Conservation (phyloP, 1,140 invertebrate genomes). For the Tachypleus tridentatus region DNA sequence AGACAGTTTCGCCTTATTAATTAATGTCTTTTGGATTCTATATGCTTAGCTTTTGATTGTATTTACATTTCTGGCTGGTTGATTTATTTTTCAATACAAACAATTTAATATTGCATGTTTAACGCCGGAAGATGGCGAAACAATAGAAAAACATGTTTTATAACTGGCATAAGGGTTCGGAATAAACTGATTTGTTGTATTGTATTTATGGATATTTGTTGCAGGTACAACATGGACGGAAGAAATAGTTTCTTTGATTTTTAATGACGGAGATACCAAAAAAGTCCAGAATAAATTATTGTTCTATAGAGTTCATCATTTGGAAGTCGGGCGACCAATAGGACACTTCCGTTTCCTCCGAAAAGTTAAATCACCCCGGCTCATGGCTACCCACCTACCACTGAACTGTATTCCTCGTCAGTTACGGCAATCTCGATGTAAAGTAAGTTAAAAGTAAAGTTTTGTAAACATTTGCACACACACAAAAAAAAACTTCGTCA, state of each 20-base stretch:
- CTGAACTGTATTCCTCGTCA: conserved; percentile 27
- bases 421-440: conserved; percentile 27
- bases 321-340: conserved; percentile 24
- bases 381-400: conserved; percentile 30
- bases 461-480: not conserved
- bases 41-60: too few species aligned
- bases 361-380: conserved; percentile 18
- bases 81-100: too few species aligned
- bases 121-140: too few species aligned
- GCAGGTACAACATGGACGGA: conserved; percentile 70
- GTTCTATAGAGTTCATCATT: conserved; percentile 20
- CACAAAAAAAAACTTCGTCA: not conserved
- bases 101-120: too few species aligned
- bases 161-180: not conserved
- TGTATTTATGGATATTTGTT: not conserved
- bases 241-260: conserved; percentile 63
- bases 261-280: conserved; percentile 55
- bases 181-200: not conserved
- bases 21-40: too few species aligned
- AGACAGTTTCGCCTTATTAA: too few species aligned
- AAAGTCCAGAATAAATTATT: conserved; percentile 38
- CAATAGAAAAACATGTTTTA: too few species aligned
- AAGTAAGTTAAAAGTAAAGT: conserved; percentile 12
- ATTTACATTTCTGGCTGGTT: too few species aligned
- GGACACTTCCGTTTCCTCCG: conserved; percentile 19